These are phyloP conservation scores for Porites lutea DNA, from an alignment of 64 coral and sea anemone species.

Conservation along the genomic window DNA sequence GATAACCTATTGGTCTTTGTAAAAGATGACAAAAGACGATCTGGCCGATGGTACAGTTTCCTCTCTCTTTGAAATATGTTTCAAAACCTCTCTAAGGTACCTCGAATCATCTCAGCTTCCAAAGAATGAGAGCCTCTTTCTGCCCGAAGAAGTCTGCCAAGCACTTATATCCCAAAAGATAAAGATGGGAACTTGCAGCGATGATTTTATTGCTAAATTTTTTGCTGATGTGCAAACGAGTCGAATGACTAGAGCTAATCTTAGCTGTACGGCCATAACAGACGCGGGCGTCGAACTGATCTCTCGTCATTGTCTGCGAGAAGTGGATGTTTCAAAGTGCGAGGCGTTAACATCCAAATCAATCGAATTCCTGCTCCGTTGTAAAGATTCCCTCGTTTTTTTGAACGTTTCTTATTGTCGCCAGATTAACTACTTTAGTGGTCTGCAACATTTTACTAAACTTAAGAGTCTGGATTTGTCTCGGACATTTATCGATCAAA, in stretches of 20 bases:
- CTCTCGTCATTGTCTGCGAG: slow-evolving; percentile 72
- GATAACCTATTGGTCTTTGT: neutral
- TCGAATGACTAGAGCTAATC: slow-evolving; percentile 72
- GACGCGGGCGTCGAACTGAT: slow-evolving; percentile 72
- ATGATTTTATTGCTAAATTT: slow-evolving; percentile 75
- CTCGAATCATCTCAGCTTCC: slow-evolving; percentile 60
- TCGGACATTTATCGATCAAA: slow-evolving; percentile 59
- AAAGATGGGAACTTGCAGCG: slow-evolving; percentile 73
- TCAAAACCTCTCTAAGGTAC: slow-evolving; percentile 71
- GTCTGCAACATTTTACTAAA: slow-evolving; percentile 52
- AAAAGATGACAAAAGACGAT: slow-evolving; percentile 36
- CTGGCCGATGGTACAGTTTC: slow-evolving; percentile 73
- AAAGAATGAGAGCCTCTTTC: slow-evolving; percentile 55
- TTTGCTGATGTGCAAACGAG: slow-evolving; percentile 82
- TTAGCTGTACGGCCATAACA: slow-evolving; percentile 74
- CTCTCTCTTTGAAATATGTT: slow-evolving; percentile 73
- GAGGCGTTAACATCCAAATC: slow-evolving; percentile 56
- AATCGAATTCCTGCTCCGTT: slow-evolving; percentile 56
- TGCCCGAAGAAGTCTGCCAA: slow-evolving; percentile 90
- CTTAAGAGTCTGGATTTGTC: slow-evolving; percentile 70
- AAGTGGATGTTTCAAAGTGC: slow-evolving; percentile 80
- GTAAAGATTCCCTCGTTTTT: slow-evolving; percentile 72
- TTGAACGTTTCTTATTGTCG: slow-evolving; percentile 69
- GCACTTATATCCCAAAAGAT: slow-evolving; percentile 89
- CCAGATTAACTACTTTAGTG: slow-evolving; percentile 44